These are phyloP conservation scores for Netelia fuscicornis DNA, from an alignment of 2,888 invertebrate genomes.

Conservation along the genomic window DNA sequence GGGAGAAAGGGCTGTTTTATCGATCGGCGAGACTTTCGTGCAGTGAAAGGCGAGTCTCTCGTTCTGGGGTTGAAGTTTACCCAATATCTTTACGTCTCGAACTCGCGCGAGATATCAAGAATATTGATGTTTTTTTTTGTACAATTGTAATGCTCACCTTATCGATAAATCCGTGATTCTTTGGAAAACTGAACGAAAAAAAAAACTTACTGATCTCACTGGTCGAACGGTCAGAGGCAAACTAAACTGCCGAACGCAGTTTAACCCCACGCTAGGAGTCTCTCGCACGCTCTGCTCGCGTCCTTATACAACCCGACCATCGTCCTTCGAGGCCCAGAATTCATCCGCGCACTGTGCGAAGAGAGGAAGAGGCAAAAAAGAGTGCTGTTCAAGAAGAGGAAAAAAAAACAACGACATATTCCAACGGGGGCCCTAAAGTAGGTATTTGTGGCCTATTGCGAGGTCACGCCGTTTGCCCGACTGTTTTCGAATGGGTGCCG, in stretches of 20 bases:
- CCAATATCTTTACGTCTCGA: not conserved
- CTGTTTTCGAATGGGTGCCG: constrained; percentile 61
- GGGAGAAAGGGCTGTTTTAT: not conserved
- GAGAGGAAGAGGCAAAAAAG: constrained; percentile 71
- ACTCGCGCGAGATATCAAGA: not conserved
- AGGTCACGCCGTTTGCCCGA: constrained; percentile 74
- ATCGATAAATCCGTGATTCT: constrained; percentile 10
- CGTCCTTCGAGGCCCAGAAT: constrained; percentile 74
- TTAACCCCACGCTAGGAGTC: constrained; percentile 77
- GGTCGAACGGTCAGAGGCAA: constrained; percentile 74
- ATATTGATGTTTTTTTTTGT: not conserved
- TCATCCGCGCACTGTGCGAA: constrained; percentile 65
- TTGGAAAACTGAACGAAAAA: constrained; percentile 17
- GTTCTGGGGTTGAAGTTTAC: not conserved
- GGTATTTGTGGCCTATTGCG: constrained; percentile 76
- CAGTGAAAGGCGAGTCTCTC: not conserved
- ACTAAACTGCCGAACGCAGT: constrained; percentile 77
- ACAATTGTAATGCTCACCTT: constrained; percentile 50
- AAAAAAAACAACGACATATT: constrained; percentile 70
- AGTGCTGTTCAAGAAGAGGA: constrained; percentile 59
- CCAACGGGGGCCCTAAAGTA: constrained; percentile 75
- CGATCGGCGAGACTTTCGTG: not conserved
- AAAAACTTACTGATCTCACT: constrained; percentile 65
- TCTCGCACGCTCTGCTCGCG: constrained; percentile 30
- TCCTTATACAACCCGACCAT: constrained; percentile 74